phyloP scores from a whole-genome alignment of 2,888 invertebrate genomes.

The Apamea anceps region DNA sequence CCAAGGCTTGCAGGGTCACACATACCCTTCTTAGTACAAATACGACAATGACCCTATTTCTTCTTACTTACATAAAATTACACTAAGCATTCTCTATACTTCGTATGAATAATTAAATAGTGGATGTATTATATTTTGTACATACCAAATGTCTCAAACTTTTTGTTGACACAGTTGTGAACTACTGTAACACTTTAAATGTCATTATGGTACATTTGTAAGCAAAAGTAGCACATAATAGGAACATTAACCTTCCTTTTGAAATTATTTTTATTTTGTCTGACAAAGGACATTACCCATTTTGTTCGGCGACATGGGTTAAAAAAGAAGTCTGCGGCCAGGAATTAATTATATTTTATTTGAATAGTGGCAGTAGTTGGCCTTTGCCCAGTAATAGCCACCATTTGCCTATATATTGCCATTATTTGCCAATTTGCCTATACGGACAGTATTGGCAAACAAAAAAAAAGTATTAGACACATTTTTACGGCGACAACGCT shows the following conservation, averaged over 20 bases:
- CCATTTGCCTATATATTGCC: no score
- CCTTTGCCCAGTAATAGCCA: no score
- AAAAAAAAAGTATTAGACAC: neutral
- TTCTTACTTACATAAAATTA: no score
- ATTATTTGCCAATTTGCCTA: no score
- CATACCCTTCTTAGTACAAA: neutral
- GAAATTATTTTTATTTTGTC: neutral
- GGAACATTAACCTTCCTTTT: neutral
- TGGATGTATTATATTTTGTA: neutral
- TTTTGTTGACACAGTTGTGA: slow-evolving; percentile 35
- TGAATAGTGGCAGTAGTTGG: neutral
- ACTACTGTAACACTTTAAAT: neutral
- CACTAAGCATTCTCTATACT: neutral
- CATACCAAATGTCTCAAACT: neutral
- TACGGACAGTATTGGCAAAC: neutral
- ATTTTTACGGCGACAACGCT: neutral
- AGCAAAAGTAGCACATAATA: neutral
- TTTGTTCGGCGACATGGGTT: neutral
- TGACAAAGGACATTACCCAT: neutral
- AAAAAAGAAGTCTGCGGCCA: neutral
- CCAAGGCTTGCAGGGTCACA: no score
- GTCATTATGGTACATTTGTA: neutral
- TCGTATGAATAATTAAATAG: slow-evolving; percentile 19
- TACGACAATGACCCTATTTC: neutral
- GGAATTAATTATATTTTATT: neutral